phyloP scores from a whole-genome alignment of 1,140 invertebrate species.

The Drosophila nigromelanica region DNA sequence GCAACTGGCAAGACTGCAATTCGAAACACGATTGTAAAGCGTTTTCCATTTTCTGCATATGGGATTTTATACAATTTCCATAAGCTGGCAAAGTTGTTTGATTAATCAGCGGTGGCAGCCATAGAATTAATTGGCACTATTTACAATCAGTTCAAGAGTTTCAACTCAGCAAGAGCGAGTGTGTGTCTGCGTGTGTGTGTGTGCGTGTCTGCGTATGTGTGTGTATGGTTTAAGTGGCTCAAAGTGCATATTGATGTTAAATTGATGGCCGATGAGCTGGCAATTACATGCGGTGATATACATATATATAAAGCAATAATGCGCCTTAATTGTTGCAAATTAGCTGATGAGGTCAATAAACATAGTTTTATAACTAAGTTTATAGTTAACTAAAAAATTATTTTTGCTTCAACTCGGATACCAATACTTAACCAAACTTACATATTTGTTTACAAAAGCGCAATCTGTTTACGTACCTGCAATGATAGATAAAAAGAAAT shows the following conservation, averaged over 20 bases:
- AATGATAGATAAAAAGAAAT: conserved; percentile 37
- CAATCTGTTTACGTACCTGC: conserved; percentile 58
- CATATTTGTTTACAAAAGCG: background rate
- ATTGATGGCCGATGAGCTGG: conserved; percentile 51
- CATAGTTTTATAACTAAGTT: background rate
- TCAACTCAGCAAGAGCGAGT: conserved; percentile 3
- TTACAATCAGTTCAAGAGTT: conserved; percentile 42
- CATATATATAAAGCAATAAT: conserved; percentile 39
- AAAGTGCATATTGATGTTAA: conserved; percentile 54
- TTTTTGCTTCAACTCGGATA: conserved; percentile 1
- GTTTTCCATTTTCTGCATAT: conserved; percentile 37
- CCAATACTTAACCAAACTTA: background rate
- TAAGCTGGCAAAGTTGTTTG: conserved; percentile 33
- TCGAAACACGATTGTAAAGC: conserved; percentile 27
- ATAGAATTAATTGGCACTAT: conserved; percentile 52
- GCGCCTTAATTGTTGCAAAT: conserved; percentile 71
- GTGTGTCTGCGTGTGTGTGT: background rate
- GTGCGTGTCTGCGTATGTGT: background rate
- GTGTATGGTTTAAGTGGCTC: conserved; percentile 30
- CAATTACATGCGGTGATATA: conserved; percentile 53
- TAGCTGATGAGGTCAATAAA: conserved; percentile 49
- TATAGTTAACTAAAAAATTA: background rate
- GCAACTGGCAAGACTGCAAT: conserved; percentile 15
- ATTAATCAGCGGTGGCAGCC: conserved; percentile 36
- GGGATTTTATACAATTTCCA: conserved; percentile 61